A percentile compares a stretch with the other conserved stretches of the same genome.
Evolutionary conservation across 2,113 vertebrate genomes (phyloP).

Genomic region (Ursus arctos): DNA sequence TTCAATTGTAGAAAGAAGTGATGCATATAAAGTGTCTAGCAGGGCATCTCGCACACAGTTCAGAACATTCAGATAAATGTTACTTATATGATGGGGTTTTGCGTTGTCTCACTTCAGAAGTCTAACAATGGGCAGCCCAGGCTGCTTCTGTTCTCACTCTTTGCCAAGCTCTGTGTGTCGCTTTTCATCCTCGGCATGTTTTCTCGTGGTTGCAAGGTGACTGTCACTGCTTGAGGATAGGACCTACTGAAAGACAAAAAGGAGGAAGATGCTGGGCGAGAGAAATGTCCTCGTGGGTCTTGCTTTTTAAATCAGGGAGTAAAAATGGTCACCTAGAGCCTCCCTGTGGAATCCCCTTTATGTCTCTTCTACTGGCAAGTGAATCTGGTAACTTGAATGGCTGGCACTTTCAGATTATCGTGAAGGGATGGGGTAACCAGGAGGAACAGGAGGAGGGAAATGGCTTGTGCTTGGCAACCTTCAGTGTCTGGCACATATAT

Average conservation of each 20-base stretch:
- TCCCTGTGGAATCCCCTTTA: background rate
- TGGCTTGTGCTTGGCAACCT: background rate
- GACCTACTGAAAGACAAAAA: background rate
- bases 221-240: background rate
- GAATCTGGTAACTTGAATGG: background rate
- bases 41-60: background rate
- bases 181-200: background rate
- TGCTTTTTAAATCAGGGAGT: background rate
- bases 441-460: background rate
- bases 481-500: background rate
- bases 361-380: background rate
- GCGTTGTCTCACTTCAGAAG: background rate
- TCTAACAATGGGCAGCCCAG: background rate
- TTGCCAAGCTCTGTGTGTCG: background rate
- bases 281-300: background rate
- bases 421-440: background rate
- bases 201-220: background rate
- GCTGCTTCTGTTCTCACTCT: background rate
- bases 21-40: background rate
- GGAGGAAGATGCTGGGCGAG: background rate
- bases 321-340: background rate
- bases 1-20: background rate
- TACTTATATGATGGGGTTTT: background rate
- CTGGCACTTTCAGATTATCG: background rate
- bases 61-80: background rate